Percentiles rank a stretch among this genome's conserved stretches.
These are phyloP conservation scores for Hozukius guyotensis DNA, from an alignment of 2,797 vertebrate species.

Conservation along the genomic window DNA sequence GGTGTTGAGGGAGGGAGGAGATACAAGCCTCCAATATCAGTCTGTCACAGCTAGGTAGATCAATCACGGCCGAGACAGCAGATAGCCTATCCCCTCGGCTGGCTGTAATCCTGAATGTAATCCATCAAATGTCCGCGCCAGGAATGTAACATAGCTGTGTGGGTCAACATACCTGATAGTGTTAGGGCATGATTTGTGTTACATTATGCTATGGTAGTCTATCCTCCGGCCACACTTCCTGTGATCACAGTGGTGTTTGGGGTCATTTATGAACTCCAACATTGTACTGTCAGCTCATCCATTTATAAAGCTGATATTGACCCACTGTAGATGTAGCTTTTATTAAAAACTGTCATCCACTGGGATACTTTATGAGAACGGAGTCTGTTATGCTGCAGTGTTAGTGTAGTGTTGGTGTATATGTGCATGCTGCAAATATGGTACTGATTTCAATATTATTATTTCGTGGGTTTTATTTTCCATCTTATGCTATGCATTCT, in stretches of 20 bases:
- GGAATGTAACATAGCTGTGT: conserved; percentile 57
- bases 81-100: conserved; percentile 56
- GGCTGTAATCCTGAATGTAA: conserved; percentile 75
- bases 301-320: background rate
- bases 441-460: background rate
- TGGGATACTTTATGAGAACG: background rate
- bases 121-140: conserved; percentile 69
- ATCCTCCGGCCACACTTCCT: background rate
- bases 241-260: background rate
- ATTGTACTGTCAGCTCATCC: background rate
- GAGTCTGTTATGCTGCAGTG: background rate
- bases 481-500: background rate
- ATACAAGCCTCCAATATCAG: conserved; percentile 65
- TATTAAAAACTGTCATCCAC: background rate
- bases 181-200: conserved; percentile 42
- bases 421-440: background rate
- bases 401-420: background rate
- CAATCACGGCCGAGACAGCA: conserved; percentile 66
- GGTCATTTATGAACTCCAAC: conserved; percentile 18
- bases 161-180: conserved; percentile 47
- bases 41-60: conserved; percentile 63
- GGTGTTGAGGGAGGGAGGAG: conserved; percentile 48
- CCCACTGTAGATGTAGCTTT: background rate
- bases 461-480: background rate
- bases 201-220: background rate